Evolutionary conservation across 2,888 invertebrate genomes (phyloP).

Genomic region (Chromoteleia sp.): DNA sequence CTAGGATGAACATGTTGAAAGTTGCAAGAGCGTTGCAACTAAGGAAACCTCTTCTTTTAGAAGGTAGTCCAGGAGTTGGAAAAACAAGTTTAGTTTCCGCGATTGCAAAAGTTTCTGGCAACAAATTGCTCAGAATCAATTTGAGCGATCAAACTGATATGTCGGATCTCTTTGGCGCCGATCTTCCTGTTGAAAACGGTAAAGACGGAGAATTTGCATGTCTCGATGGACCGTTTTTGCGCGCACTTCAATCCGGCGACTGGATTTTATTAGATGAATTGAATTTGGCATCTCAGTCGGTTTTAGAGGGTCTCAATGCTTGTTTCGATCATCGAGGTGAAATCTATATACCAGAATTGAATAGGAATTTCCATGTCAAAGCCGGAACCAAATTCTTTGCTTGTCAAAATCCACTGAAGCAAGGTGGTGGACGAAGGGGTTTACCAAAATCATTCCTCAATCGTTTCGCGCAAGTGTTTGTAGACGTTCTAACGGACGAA

Average conservation of each 20-base stretch:
- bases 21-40: slow-evolving; percentile 95
- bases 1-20: slow-evolving; percentile 92
- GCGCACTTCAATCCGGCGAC: slow-evolving; percentile 95
- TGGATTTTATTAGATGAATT: slow-evolving; percentile 99
- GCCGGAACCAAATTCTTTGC: slow-evolving; percentile 95
- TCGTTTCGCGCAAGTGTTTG: slow-evolving; percentile 94
- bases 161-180: slow-evolving; percentile 98
- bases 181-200: slow-evolving; percentile 96
- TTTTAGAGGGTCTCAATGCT: slow-evolving; percentile 98
- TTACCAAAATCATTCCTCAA: slow-evolving; percentile 98
- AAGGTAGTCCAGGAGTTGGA: slow-evolving; percentile 99
- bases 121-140: slow-evolving; percentile 96
- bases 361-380: slow-evolving; percentile 92
- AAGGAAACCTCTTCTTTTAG: slow-evolving; percentile 96
- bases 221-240: slow-evolving; percentile 97
- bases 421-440: slow-evolving; percentile 98
- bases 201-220: slow-evolving; percentile 95
- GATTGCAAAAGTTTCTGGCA: slow-evolving; percentile 93
- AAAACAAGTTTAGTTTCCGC: slow-evolving; percentile 98
- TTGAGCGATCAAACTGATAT: slow-evolving; percentile 99
- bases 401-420: slow-evolving; percentile 98
- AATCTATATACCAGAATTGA: slow-evolving; percentile 97
- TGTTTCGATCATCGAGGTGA: slow-evolving; percentile 99
- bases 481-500: slow-evolving; percentile 85
- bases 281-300: slow-evolving; percentile 99